These are phyloP conservation scores for Lucilia sericata DNA, from an alignment of 1,140 invertebrate genomes.

Conservation along the genomic window DNA sequence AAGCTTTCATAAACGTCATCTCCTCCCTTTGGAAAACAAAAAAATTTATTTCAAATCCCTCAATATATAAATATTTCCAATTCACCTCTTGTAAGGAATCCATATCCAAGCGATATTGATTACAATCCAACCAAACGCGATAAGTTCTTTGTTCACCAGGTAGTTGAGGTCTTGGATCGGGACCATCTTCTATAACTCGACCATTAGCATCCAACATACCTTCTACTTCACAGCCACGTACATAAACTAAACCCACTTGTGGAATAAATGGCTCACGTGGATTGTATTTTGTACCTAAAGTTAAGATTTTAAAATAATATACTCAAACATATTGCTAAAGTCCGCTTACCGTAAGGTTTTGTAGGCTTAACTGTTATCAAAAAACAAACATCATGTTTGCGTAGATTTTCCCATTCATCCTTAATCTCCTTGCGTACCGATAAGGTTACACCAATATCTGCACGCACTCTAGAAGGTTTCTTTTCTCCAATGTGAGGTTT, in stretches of 20 bases:
- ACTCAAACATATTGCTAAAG: neutral
- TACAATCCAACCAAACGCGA: conserved; percentile 93
- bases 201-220: conserved; percentile 98
- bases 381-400: conserved; percentile 99
- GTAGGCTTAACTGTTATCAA: conserved; percentile 90
- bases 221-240: conserved; percentile 98
- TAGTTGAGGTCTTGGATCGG: conserved; percentile 87
- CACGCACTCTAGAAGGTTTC: conserved; percentile 92
- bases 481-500: conserved; percentile 93
- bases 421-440: conserved; percentile 92
- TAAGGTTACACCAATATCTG: conserved; percentile 93
- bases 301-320: conserved; percentile 23
- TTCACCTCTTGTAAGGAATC: conserved; percentile 72
- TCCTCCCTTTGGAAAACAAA: conserved; percentile 52
- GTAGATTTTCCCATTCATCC: conserved; percentile 95
- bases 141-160: conserved; percentile 92
- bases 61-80: neutral
- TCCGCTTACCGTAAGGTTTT: conserved; percentile 74
- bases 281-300: conserved; percentile 79
- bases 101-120: conserved; percentile 96
- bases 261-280: conserved; percentile 86
- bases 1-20: conserved; percentile 97
- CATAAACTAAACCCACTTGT: conserved; percentile 91
- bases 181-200: conserved; percentile 96
- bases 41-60: neutral